Base-by-base conservation (phyloP, 2,113 vertebrate genomes). In the Pangasianodon hypophthalmus region DNA sequence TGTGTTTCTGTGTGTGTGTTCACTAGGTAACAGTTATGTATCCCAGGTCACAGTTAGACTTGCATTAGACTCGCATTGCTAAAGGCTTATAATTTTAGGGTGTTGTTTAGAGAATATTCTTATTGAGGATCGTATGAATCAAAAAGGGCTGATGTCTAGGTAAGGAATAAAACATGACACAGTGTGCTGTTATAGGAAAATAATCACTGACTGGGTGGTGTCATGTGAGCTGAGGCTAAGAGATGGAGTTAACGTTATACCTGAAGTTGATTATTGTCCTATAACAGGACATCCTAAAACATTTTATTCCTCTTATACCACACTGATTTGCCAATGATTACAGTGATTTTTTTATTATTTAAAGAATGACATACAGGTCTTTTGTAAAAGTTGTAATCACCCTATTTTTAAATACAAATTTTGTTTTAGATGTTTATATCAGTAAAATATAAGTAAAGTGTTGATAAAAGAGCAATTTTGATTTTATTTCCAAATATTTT, bases 1-100 rank as follows among this genome's bases (percentile, higher is more conserved):
- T 82, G 85, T 81, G 90, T 87, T 56, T 89, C 46, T 89, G 69
- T 87, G 37, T 89, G 69, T 87, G 37, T 37, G 37, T 80, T 44
- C 83, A 48, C 24, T 48, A 52, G 46, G 37, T 41, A 1, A 56
- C 54, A 41, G 86, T 86, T 88, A 69, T 41, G 48, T 90, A 19
- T 73, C 37, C 37, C 71, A 44, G 64, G 16, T 44, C 37, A 73
- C 37, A 67, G 11, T 67, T 67, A 67, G 64, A 67, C 29, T 32
- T 21, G 10, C 9, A 44, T 37, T 32, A 67, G 62, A 67, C 26
- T n/a, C 9, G 18, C 16, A 71, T 71, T 71, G 4, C 18, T 14
- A 6, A 16, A 71, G 67, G 32, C 1, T 32, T 32, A 13, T 69
- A 1, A 41, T 41, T 44, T 75, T 75, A 44, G 1, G 67, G 21